These are phyloP conservation scores for Phrynocephalus vlangalii DNA, from an alignment of 2,797 vertebrate species.

Conservation along the genomic window DNA sequence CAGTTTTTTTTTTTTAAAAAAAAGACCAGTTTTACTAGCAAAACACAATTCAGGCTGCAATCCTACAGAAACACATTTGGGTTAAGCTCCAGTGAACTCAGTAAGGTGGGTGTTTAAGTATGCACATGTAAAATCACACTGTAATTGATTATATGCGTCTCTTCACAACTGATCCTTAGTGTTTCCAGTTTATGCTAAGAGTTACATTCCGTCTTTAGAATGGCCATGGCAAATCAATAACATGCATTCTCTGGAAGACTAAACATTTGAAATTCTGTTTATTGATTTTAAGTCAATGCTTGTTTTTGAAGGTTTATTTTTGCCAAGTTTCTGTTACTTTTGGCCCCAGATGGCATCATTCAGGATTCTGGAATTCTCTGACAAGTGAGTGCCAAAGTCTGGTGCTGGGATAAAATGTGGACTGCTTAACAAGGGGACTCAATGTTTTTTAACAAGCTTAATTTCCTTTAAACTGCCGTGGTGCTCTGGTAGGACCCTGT, in stretches of 20 bases:
- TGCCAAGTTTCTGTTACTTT: slow-evolving; percentile 35
- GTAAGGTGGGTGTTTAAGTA: background rate
- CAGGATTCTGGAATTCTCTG: slow-evolving; percentile 32
- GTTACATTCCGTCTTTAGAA: slow-evolving; percentile 25
- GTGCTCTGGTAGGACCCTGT: background rate
- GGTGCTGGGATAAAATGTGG: slow-evolving; percentile 25
- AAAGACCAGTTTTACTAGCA: background rate
- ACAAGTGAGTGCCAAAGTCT: slow-evolving; percentile 25
- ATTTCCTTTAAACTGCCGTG: slow-evolving; percentile 20
- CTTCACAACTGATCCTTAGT: slow-evolving; percentile 8
- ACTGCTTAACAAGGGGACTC: slow-evolving; percentile 17
- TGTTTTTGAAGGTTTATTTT: slow-evolving; percentile 40
- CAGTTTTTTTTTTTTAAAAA: background rate
- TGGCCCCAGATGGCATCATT: background rate
- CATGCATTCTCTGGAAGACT: slow-evolving; percentile 30
- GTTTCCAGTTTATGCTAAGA: slow-evolving; percentile 6
- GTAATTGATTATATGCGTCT: background rate
- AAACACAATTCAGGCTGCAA: background rate
- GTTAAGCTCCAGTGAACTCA: background rate
- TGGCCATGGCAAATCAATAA: slow-evolving; percentile 26
- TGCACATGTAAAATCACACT: background rate
- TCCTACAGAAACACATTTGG: background rate
- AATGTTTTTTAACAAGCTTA: background rate
- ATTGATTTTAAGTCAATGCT: slow-evolving; percentile 24
- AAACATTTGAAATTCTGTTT: slow-evolving; percentile 28